Evolutionary conservation across 2,888 invertebrate species (phyloP).

Genomic region (Cataglyphis livida): DNA sequence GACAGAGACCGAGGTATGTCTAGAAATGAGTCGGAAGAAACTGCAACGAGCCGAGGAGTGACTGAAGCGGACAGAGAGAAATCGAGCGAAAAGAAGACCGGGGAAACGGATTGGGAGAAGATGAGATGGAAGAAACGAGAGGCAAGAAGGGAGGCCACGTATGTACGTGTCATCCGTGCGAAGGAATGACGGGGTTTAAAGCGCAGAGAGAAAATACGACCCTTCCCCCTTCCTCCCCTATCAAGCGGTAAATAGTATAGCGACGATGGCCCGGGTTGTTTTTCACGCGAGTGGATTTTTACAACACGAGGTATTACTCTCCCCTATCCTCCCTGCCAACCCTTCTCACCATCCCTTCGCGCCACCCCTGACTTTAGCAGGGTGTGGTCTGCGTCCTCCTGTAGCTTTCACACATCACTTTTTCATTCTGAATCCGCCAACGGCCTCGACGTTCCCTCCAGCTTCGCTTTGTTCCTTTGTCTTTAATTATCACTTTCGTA

Average conservation of each 20-base stretch:
- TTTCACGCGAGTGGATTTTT: conserved; percentile 49
- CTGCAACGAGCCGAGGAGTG: neutral
- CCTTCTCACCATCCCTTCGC: neutral
- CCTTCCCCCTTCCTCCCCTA: conserved; percentile 6
- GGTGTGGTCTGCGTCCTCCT: conserved; percentile 43
- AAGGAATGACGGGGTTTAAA: conserved; percentile 34
- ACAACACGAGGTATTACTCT: conserved; percentile 49
- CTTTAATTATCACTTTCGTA: conserved; percentile 15
- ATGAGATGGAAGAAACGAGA: neutral
- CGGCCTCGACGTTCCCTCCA: conserved; percentile 65
- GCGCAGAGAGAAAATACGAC: conserved; percentile 29
- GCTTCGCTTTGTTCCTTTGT: conserved; percentile 9
- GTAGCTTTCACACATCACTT: conserved; percentile 66
- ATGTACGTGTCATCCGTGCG: conserved; percentile 18
- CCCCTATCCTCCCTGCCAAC: neutral
- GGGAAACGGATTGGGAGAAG: neutral
- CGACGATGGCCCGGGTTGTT: conserved; percentile 40
- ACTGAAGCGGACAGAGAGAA: conserved; percentile 19
- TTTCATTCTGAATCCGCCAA: conserved; percentile 51
- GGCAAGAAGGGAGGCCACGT: neutral
- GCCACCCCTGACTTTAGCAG: conserved; percentile 41
- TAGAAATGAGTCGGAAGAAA: conserved; percentile 30
- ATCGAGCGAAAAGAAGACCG: conserved; percentile 33
- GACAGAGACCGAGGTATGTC: conserved; percentile 1
- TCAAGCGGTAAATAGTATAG: conserved; percentile 49